Percentiles rank a stretch among this genome's conserved stretches.
These are phyloP conservation scores for Arenaria interpres DNA, from an alignment of 2,113 vertebrate species.

Conservation along the genomic window DNA sequence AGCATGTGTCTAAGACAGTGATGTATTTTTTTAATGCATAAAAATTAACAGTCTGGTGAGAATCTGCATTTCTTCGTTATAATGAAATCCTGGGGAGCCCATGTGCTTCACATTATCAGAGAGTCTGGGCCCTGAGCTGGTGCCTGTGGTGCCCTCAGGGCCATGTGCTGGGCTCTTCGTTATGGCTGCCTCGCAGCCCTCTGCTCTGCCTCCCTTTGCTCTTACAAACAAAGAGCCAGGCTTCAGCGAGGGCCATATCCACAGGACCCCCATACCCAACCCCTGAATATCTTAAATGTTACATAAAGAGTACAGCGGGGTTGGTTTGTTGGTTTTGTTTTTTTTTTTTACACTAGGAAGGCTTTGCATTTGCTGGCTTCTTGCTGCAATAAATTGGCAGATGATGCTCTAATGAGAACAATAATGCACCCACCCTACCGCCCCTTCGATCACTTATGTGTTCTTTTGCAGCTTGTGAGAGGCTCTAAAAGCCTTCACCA, in stretches of 20 bases:
- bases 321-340: too few species aligned
- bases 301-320: neutral
- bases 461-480: constrained; percentile 15
- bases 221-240: neutral
- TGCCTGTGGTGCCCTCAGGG: neutral
- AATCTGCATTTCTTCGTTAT: neutral
- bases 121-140: neutral
- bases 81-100: neutral
- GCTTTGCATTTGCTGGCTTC: neutral
- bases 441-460: neutral
- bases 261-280: neutral
- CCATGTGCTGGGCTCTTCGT: neutral
- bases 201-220: neutral
- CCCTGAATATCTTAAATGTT: neutral
- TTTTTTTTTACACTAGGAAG: neutral
- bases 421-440: neutral
- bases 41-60: neutral
- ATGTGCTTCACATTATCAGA: neutral
- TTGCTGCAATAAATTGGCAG: constrained; percentile 28
- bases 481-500: constrained; percentile 55
- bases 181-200: fast-evolving
- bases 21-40: neutral
- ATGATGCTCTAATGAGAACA: constrained; percentile 34
- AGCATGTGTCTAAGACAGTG: neutral
- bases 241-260: neutral